Base-by-base conservation (phyloP, 2,113 vertebrate species). In the Mesembrinibis cayennensis region DNA sequence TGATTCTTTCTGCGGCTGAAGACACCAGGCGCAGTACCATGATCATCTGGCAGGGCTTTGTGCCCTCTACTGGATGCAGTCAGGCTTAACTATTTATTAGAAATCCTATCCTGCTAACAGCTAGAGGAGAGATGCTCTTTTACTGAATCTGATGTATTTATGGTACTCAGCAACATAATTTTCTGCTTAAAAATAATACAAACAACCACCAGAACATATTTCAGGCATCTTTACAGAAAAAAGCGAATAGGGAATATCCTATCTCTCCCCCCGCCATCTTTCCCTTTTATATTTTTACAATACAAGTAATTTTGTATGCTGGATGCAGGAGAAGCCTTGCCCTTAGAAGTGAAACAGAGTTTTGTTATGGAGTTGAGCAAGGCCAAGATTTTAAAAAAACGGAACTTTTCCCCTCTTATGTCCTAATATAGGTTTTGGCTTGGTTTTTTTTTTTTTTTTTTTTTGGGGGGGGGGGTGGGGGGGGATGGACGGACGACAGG, bases 151-250 rank as follows among this genome's bases (percentile, higher is more conserved):
- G 11, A 42, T 26, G 30, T 19, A 30, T 58, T 56, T 61, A 26
- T 38, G 26, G 34, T 11, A 56, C 27, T 47, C 34, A 4, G 13
- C 62, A n/a, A 18, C 45, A 23, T 7, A 3, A 3, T 10, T 2
- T n/a, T 52, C 71, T 38, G 47, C 40, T 9, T 17, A 4, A 21
- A 87, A 74, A 42, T 20, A 91, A 40, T 2, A 45, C 8, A 16
- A 13, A 23, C 22, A 7, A 19, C 1, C 4, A n/a, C 21, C 70
- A 4, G 7, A 29, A 66, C 2, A 3, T 5, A 9, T 5, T 14
- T 8, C 21, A 42, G 11, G 4, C 23, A 21, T 30, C 40, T 21
- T 9, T 10, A 25, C 0, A 47, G 40, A 80, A 86, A 40, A 42
- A 55, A 21, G 16, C 0, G 0, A 74, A 13, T 16, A 10, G 55